Evolutionary conservation across 2,113 vertebrate species (phyloP), one percentile per base, ranked within the genome.

Genomic region (Strix uralensis): DNA sequence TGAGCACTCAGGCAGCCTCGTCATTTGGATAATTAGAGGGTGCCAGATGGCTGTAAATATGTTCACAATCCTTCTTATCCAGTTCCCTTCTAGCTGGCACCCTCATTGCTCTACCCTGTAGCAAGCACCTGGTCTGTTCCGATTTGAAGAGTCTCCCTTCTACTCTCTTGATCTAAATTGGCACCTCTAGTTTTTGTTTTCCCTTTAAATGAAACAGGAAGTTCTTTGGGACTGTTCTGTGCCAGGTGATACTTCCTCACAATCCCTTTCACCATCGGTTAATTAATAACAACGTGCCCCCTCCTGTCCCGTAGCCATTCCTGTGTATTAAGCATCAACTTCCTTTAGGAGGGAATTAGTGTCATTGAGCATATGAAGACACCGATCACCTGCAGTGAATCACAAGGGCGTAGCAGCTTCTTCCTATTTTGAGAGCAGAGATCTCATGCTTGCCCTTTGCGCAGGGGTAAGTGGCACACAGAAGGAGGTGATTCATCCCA

Each of bases 1-100:
- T 34, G 49, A 86, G 88, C 3, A 2, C 92, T 94, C 78, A 52
- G 72, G 90, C 95, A 94, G 96, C 78, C 87, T 90, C 70, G 0
- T 92, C 93, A 36, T 82, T 95, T 93, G 96, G 93, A 80, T 93
- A 85, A 94, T 91, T 79, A 84, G 89, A 88, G 66, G 81, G 46
- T 90, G 85, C 94, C 96, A 97, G 96, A 97, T 97, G 96, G 96
- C 74, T 69, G 70, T 72, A 96, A 97, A 97, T 97, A 96, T 97
- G 96, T 91, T 96, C 94, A 90, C 87, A 90, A 72, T 90, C 96
- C 96, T 90, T 51, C 87, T 90, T 57, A 61, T 25, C 94, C 92
- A 63, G 44, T 84, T 92, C 81, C 79, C 74, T 88, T 82, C 90
- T 85, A 34, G 44, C 93, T 91, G 93, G 96, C 93, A 87, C 55